Base-by-base conservation (phyloP, 2,113 vertebrate genomes). In the Lagopus leucura region DNA sequence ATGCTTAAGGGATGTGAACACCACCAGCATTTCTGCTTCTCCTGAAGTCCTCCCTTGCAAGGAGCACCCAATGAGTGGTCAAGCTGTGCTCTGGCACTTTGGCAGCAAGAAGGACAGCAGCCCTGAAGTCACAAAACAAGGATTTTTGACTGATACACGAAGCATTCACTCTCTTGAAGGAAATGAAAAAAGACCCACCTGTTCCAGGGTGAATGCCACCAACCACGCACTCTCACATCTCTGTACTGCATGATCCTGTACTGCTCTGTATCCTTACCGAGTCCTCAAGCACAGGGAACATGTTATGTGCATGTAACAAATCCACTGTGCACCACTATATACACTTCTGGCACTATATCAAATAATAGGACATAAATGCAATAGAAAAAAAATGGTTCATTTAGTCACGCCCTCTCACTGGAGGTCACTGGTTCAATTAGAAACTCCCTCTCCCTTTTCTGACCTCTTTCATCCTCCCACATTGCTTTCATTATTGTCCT, bases 401-500 rank as follows among this genome's bases (percentile, higher is more conserved):
- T 96, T 86, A 91, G 91, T 95, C 95, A 95, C 93, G 14, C 94
- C 96, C 95, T 95, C 95, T 94, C 79, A 81, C 70, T 94, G 90
- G 73, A 95, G 95, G 88, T 91, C 96, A 86, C 89, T 83, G 69
- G 85, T 78, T 96, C 94, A 91, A 88, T 93, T 45, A 95, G 88
- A 93, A 97, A 96, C 94, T 94, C 93, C 87, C 90, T 91, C 94
- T 89, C 82, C 82, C 83, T 93, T 48, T 91, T 81, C 72, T 94
- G 82, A 95, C 82, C 92, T 2, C 94, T 95, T 95, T 95, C 91
- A 96, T 97, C 91, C 93, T 95, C 94, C 94, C 85, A 96, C 94
- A 1, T 34, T 58, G 63, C 95, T 93, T 94, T 95, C 85, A 75
- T 83, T 91, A 80, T 47, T 88, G 91, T 96, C 79, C 57, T 86